A percentile compares a stretch with the other conserved stretches of the same genome.
These are phyloP conservation scores for Anthophora plumipes DNA, from an alignment of 2,888 invertebrate genomes.

Conservation along the genomic window DNA sequence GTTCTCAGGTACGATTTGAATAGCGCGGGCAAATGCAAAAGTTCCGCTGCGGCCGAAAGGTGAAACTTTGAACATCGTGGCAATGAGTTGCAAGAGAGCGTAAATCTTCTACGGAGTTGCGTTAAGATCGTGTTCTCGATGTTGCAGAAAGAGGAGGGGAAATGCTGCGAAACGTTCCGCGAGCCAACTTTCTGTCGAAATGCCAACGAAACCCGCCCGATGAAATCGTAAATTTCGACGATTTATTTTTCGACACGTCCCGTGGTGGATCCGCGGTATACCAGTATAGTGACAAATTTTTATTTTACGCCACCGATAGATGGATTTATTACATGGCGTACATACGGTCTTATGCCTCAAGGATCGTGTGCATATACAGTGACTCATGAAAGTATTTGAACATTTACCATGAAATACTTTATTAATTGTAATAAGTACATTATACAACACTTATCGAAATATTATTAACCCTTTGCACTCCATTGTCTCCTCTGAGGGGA, in stretches of 20 bases:
- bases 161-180: constrained; percentile 7
- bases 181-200: constrained; percentile 15
- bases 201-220: constrained; percentile 12
- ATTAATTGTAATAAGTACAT: too few species aligned
- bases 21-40: constrained; percentile 51
- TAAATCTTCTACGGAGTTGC: constrained; percentile 42
- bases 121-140: constrained; percentile 24
- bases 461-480: too few species aligned
- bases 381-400: too few species aligned
- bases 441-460: too few species aligned
- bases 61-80: constrained; percentile 43
- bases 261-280: neutral
- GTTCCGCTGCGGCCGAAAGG: constrained; percentile 41
- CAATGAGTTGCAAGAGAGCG: constrained; percentile 33
- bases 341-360: neutral
- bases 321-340: neutral
- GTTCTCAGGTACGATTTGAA: constrained; percentile 28
- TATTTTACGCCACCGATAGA: neutral
- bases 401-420: too few species aligned
- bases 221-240: constrained; percentile 21
- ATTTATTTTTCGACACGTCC: constrained; percentile 17
- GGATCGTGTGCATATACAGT: neutral
- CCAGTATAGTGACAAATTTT: constrained; percentile 27
- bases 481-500: too few species aligned
- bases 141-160: constrained; percentile 10